Base-by-base conservation (phyloP, 2,888 invertebrate species). In the Flexamia atlantica region DNA sequence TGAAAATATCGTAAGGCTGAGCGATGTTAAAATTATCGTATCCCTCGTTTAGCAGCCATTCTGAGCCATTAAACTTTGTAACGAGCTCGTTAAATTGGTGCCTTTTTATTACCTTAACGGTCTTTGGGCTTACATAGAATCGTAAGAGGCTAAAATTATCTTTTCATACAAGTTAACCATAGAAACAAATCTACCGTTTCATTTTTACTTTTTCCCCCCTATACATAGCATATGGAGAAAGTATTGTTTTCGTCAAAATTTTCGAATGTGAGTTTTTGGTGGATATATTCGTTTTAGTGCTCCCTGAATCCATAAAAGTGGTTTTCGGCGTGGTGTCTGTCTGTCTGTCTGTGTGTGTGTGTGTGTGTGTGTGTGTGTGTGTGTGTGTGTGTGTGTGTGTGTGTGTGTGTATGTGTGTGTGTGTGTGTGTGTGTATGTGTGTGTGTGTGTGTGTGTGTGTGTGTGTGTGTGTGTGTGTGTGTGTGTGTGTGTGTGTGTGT, bases 341-440 rank as follows among this genome's bases (percentile, higher is more conserved):
- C 7, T 53, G 53, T 53, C 4, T 53, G 20, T 53, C 7, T 53
- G 53, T 60, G 25, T 60, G 53, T 53, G 53, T 53, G 53, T 53
- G 53, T 53, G 53, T 53, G 53, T 53, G 53, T 53, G 53, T 53
- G 53, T 53, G 53, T 53, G 53, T 53, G 53, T 53, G 53, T 53
- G 53, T 53, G 53, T 53, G 53, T 53, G 53, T 53, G 53, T 53
- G 53, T 53, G 53, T 53, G 53, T 53, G 53, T 53, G 53, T 53
- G 53, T 53, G 53, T 53, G 53, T 53, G 53, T 53, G 53, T 53
- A 17, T 53, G 53, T 53, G 53, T 53, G 53, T 53, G 53, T 53
- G 53, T 53, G 53, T 53, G 53, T 53, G 53, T 53, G 53, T 53
- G 53, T 53, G 53, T 53, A 17, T 53, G 53, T 53, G 53, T 53